These are phyloP conservation scores for Synanthedon vespiformis DNA, from an alignment of 2,888 invertebrate genomes.

Conservation along the genomic window DNA sequence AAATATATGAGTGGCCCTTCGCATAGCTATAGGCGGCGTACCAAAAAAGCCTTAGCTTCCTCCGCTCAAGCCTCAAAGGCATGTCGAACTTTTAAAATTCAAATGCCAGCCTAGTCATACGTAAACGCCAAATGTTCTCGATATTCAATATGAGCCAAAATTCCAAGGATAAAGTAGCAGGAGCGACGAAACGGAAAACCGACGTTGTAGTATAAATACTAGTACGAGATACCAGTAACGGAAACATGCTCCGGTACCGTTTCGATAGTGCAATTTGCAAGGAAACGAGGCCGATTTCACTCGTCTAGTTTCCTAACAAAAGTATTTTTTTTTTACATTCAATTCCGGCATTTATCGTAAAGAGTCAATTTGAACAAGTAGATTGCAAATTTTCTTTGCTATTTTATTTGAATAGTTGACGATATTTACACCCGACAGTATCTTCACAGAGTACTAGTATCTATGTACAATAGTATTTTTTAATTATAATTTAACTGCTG, in stretches of 20 bases:
- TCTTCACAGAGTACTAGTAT: no score
- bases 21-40: not conserved
- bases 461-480: no score
- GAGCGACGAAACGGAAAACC: not conserved
- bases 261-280: conserved; percentile 30
- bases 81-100: not conserved
- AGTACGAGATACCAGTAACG: conserved; percentile 10
- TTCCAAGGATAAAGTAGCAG: not conserved
- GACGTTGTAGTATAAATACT: not conserved
- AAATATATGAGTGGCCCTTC: no score
- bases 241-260: conserved; percentile 32
- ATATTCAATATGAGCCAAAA: conserved; percentile 1
- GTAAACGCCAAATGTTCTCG: conserved; percentile 3
- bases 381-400: no score
- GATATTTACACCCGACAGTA: no score
- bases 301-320: conserved; percentile 16
- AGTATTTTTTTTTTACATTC: conserved; percentile 2
- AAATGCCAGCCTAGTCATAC: conserved; percentile 2
- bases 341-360: not conserved
- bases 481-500: no score
- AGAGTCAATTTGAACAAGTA: not conserved
- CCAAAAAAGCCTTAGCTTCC: not conserved
- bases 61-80: not conserved
- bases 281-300: conserved; percentile 26
- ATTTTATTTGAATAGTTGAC: no score